Percentiles rank a stretch among this genome's conserved stretches.
phyloP scores from a whole-genome alignment of 1,140 invertebrate genomes.

The Acromyrmex charruanus region DNA sequence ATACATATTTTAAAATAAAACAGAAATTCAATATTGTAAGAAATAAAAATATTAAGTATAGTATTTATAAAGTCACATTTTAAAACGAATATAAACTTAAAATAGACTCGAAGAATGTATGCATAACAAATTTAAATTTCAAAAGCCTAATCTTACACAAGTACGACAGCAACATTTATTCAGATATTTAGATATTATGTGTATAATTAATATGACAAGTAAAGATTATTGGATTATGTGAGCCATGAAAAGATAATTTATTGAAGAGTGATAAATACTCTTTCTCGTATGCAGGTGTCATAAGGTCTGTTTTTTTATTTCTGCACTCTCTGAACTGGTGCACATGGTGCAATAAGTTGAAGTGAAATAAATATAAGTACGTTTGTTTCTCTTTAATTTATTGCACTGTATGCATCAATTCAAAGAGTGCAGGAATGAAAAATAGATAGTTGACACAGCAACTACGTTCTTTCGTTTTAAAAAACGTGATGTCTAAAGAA shows the following conservation, averaged over 20 bases:
- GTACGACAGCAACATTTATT: neutral
- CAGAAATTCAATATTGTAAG: neutral
- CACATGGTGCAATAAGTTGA: no score
- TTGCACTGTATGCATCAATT: no score
- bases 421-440: no score
- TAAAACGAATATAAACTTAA: neutral
- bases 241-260: conserved; percentile 12
- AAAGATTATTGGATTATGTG: conserved; percentile 36
- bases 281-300: neutral
- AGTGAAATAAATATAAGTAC: no score
- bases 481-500: neutral
- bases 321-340: no score
- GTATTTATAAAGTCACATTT: neutral
- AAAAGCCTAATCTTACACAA: neutral
- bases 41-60: neutral
- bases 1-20: neutral
- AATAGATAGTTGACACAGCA: neutral
- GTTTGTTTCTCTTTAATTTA: no score
- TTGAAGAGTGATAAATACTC: neutral
- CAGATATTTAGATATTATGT: neutral
- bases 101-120: neutral
- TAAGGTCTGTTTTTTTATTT: no score
- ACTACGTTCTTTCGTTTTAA: neutral
- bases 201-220: conserved; percentile 30
- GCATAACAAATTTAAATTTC: neutral